These are phyloP conservation scores for Bombus affinis DNA, from an alignment of 1,140 invertebrate species.

Conservation along the genomic window DNA sequence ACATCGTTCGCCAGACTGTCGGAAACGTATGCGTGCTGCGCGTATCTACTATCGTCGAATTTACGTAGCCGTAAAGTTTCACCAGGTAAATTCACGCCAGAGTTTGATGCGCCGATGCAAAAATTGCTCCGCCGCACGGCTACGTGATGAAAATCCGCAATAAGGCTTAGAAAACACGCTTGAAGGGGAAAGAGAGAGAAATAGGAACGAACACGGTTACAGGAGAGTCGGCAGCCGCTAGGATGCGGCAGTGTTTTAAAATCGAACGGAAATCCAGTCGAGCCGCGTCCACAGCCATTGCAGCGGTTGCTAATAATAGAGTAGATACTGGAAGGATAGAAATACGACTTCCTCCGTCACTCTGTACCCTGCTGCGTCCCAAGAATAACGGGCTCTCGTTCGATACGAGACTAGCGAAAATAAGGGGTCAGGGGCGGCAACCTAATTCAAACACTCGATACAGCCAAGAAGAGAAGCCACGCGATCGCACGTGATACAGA, in stretches of 20 bases:
- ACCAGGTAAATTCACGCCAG: neutral
- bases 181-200: neutral
- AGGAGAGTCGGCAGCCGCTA: slow-evolving; percentile 17
- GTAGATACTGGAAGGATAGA: slow-evolving; percentile 68
- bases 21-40: neutral
- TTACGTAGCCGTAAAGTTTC: neutral
- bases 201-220: neutral
- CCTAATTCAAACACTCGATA: slow-evolving; percentile 55
- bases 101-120: slow-evolving; percentile 10
- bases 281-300: slow-evolving; percentile 46
- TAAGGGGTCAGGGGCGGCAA: slow-evolving; percentile 39
- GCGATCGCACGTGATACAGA: neutral
- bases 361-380: slow-evolving; percentile 50
- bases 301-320: slow-evolving; percentile 68
- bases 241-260: slow-evolving; percentile 49
- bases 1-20: neutral
- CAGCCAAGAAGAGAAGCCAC: neutral
- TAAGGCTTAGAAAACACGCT: no score
- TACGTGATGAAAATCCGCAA: slow-evolving; percentile 41
- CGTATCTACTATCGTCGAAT: neutral
- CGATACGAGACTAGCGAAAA: slow-evolving; percentile 40
- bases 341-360: slow-evolving; percentile 68
- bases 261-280: slow-evolving; percentile 64
- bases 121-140: slow-evolving; percentile 12
- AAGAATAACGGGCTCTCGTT: slow-evolving; percentile 63